These are phyloP conservation scores for Helicolenus hilgendorfi DNA, from an alignment of 2,797 vertebrate species.

Conservation along the genomic window DNA sequence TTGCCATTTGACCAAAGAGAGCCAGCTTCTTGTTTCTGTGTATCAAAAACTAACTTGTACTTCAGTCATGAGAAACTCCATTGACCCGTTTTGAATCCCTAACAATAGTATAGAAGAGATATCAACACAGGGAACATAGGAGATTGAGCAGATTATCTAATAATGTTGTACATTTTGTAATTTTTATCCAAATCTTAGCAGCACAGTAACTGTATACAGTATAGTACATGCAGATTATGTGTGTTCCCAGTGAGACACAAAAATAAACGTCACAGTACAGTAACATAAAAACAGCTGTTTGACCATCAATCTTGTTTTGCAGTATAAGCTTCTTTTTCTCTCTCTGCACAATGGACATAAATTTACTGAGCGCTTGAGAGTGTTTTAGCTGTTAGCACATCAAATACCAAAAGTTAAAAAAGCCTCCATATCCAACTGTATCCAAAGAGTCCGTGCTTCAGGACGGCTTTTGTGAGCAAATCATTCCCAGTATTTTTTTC, in stretches of 20 bases:
- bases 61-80: neutral
- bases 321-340: neutral
- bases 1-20: constrained; percentile 40
- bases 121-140: neutral
- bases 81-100: neutral
- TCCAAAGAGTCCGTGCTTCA: neutral
- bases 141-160: neutral
- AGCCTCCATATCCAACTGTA: neutral
- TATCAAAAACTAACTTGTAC: neutral
- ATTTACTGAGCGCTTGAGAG: neutral
- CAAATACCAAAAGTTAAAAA: neutral
- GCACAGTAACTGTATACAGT: neutral
- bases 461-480: neutral
- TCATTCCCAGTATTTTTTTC: neutral
- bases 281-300: neutral
- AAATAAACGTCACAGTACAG: neutral
- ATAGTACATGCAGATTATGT: neutral
- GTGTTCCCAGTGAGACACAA: neutral
- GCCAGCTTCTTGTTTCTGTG: constrained; percentile 6
- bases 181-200: neutral
- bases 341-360: neutral
- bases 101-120: neutral
- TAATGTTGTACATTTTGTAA: neutral
- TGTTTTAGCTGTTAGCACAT: neutral
- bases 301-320: neutral